Percentiles rank a stretch among this genome's conserved stretches.
phyloP scores from a whole-genome alignment of 2,113 vertebrate genomes.

The Silurus asotus region DNA sequence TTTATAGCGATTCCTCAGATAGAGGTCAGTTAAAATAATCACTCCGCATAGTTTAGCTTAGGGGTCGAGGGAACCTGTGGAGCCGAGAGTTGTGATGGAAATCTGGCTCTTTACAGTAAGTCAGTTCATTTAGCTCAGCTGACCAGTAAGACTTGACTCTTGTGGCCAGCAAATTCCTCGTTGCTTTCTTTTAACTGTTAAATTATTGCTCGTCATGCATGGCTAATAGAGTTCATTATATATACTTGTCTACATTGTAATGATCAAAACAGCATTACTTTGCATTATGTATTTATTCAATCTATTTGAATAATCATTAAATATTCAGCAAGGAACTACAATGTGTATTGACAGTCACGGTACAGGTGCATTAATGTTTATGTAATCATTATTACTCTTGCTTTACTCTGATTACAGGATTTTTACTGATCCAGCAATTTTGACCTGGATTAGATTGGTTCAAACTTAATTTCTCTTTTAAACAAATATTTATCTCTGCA shows the following conservation, averaged over 20 bases:
- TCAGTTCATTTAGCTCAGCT: background rate
- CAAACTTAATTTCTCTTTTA: background rate
- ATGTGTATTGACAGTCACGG: background rate
- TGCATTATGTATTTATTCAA: background rate
- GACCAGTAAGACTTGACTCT: background rate
- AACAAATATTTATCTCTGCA: background rate
- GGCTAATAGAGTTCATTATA: background rate
- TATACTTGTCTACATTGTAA: background rate
- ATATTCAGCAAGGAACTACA: background rate
- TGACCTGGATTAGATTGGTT: background rate
- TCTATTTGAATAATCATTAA: background rate
- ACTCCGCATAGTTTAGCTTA: background rate
- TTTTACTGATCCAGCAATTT: background rate
- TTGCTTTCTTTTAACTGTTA: background rate
- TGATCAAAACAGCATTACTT: background rate
- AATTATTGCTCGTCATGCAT: background rate
- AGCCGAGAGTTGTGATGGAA: background rate
- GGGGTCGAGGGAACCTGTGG: background rate
- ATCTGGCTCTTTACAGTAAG: background rate
- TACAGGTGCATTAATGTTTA: background rate
- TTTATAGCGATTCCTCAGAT: background rate
- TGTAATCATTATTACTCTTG: background rate
- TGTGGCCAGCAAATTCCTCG: background rate
- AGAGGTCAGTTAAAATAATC: background rate
- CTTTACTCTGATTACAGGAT: background rate